Conservation (phyloP, 2,888 invertebrate genomes). For the Eudasyphora cyanicolor region DNA sequence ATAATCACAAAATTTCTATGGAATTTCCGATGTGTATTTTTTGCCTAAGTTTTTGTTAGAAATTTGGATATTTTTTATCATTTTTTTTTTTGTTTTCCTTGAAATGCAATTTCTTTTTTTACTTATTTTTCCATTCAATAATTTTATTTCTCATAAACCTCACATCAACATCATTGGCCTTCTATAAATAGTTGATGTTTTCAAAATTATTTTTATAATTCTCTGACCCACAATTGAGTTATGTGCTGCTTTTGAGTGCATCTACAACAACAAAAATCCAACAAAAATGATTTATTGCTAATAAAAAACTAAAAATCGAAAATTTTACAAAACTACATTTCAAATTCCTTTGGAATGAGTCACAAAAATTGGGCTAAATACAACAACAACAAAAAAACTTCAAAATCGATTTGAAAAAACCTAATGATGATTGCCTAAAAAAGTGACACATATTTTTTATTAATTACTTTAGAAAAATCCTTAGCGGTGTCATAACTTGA, state of each 20-base stretch:
- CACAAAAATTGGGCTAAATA: not conserved
- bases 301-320: not conserved
- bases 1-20: too few species aligned
- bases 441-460: not conserved
- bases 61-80: too few species aligned
- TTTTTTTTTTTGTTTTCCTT: too few species aligned
- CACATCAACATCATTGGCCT: not conserved
- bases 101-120: too few species aligned
- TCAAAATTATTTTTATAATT: not conserved
- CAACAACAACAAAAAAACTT: not conserved
- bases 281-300: not conserved
- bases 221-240: not conserved
- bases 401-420: not conserved
- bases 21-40: too few species aligned
- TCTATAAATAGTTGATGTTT: slow-evolving; percentile 10
- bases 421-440: not conserved
- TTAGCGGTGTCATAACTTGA: not conserved
- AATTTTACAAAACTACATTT: too few species aligned
- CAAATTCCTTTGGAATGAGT: too few species aligned
- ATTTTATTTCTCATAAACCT: too few species aligned
- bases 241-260: not conserved
- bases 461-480: not conserved
- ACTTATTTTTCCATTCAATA: too few species aligned
- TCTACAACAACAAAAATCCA: not conserved
- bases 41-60: too few species aligned